Conservation (phyloP, 2,797 vertebrate species). For the Danio albolineatus region DNA sequence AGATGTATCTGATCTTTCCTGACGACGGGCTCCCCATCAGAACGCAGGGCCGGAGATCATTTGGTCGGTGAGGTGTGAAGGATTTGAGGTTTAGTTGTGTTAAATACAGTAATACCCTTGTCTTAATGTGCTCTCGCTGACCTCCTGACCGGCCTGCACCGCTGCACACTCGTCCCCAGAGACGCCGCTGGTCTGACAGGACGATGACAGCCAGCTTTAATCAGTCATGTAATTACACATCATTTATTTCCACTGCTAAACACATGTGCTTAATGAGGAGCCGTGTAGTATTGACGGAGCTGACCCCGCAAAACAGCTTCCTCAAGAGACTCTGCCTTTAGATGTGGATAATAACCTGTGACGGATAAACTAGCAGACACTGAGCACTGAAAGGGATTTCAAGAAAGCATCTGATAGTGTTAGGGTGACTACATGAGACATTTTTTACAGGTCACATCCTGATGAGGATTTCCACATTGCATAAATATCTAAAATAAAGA, state of each 20-base stretch:
- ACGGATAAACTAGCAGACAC: not conserved
- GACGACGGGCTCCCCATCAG: constrained; percentile 72
- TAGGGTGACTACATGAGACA: too few species aligned
- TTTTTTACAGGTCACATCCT: too few species aligned
- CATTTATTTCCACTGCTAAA: constrained; percentile 79
- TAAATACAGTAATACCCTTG: constrained; percentile 82
- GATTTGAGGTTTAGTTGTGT: constrained; percentile 69
- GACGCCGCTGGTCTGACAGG: constrained; percentile 53
- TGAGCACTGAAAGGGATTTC: not conserved
- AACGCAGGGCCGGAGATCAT: constrained; percentile 68
- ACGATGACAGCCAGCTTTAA: constrained; percentile 75
- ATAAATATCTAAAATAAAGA: too few species aligned
- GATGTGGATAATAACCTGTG: not conserved
- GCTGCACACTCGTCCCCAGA: constrained; percentile 72
- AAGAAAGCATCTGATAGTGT: too few species aligned
- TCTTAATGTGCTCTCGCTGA: constrained; percentile 79
- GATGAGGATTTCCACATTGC: too few species aligned
- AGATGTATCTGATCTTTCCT: constrained; percentile 64
- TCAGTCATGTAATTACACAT: constrained; percentile 78
- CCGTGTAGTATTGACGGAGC: constrained; percentile 69
- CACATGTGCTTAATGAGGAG: constrained; percentile 77
- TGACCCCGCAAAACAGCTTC: constrained; percentile 48
- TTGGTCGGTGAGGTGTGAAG: constrained; percentile 75
- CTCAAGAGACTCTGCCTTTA: constrained; percentile 1
- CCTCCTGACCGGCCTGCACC: constrained; percentile 71